These are phyloP conservation scores for Drosophila burlai DNA, from an alignment of 1,140 invertebrate genomes.

Conservation along the genomic window DNA sequence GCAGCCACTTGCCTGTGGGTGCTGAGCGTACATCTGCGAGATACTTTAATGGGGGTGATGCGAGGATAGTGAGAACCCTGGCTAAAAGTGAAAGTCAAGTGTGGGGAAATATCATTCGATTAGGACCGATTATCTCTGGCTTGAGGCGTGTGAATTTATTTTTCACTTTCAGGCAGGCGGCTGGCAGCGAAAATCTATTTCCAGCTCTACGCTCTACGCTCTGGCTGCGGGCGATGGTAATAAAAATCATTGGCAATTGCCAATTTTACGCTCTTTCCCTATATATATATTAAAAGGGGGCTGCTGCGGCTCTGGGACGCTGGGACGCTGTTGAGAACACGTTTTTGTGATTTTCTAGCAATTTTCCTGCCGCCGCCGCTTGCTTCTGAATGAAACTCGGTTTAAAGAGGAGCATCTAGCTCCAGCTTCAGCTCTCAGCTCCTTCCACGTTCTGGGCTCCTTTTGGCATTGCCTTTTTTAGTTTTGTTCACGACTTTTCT, in stretches of 20 bases:
- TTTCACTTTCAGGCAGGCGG: constrained; percentile 65
- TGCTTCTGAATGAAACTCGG: constrained; percentile 72
- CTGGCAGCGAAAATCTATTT: constrained; percentile 53
- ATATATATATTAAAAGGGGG: constrained; percentile 65
- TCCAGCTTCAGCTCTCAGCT: constrained; percentile 11
- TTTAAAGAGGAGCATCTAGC: constrained; percentile 56
- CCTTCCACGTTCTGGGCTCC: constrained; percentile 60
- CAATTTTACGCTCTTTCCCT: constrained; percentile 74
- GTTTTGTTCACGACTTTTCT: constrained; percentile 78
- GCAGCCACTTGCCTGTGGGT: constrained; percentile 46
- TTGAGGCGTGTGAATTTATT: constrained; percentile 42
- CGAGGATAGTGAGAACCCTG: not conserved
- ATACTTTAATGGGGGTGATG: constrained; percentile 5
- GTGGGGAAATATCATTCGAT: constrained; percentile 30
- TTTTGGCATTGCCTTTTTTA: constrained; percentile 67
- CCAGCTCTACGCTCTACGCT: constrained; percentile 25
- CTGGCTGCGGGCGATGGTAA: constrained; percentile 48
- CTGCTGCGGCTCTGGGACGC: constrained; percentile 1
- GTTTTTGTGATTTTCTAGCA: constrained; percentile 84
- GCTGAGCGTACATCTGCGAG: constrained; percentile 28
- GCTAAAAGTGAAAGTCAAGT: constrained; percentile 36
- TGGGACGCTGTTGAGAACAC: constrained; percentile 55
- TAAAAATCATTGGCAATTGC: constrained; percentile 83
- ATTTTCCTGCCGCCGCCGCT: constrained; percentile 68
- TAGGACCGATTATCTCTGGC: constrained; percentile 31